Evolutionary conservation across 2,888 invertebrate genomes (phyloP).

Genomic region (Monoplex corrugatus): DNA sequence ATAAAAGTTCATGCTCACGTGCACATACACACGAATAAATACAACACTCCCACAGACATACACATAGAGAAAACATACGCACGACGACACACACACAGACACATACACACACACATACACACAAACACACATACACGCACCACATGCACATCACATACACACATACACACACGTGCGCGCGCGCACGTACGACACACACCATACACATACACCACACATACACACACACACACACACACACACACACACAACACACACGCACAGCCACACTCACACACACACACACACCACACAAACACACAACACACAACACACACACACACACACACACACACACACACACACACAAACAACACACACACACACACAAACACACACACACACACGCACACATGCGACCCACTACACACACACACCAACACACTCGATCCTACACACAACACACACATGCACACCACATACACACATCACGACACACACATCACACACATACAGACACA

Average conservation of each 20-base stretch:
- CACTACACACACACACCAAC: background rate
- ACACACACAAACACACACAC: background rate
- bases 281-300: too few relatives aligned
- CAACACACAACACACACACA: constrained; percentile 2
- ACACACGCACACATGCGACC: background rate
- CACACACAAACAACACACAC: background rate
- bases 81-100: background rate
- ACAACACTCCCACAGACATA: background rate
- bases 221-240: constrained; percentile 6
- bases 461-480: background rate
- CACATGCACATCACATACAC: too few relatives aligned
- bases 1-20: background rate
- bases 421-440: background rate
- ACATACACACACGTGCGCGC: background rate
- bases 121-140: background rate
- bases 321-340: constrained; percentile 5
- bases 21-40: background rate
- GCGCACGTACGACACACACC: too few relatives aligned
- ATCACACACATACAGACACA: background rate
- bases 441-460: background rate
- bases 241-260: background rate
- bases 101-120: background rate
- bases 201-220: too few relatives aligned
- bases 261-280: background rate
- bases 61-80: background rate